Evolutionary conservation across 1,140 invertebrate species (phyloP), one percentile per base, ranked within the genome.

Genomic region (Caenorhabditis latens): DNA sequence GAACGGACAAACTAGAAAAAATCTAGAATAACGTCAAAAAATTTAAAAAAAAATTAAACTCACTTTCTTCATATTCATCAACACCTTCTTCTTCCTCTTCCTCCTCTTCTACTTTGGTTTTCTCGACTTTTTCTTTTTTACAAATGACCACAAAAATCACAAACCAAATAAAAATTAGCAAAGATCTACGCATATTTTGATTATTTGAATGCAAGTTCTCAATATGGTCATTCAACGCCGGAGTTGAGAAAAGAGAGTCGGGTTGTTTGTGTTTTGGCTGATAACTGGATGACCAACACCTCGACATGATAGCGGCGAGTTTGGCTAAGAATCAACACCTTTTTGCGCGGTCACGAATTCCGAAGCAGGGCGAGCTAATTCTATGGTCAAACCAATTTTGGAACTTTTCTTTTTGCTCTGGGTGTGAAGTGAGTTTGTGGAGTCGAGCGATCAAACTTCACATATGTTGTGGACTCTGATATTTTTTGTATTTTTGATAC

Each of bases 1-100:
- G 55, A 88, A 89, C 19, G 89, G 89, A 21, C 89, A 89, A 19
- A 89, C 88, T 89, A 24, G 71, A 89, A n/a, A 40, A 9, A 14
- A 8, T 61, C 61, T 43, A 21, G n/a, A 83, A 79, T 24, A 7
- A 85, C 3, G 19, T 67, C 24, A 8, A 42, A 48, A 83, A 86
- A 43, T n/a, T 2, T 50, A 53, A 40, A 67, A 48, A 61, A n/a
- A n/a, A 9, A n/a, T n/a, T n/a, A 46, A 46, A 67, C 84, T 82
- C 40, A 89, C 88, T 87, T 43, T 89, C 88, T 57, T 89, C 88
- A 57, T 79, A 79, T 40, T 88, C 87, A 9, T 88, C 86, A 19
- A 43, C 84, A 42, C 57, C 79, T 21, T 87, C 67, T n/a, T 88
- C 88, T 86, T 46, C 83, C 16, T 88, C 85, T n/a, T 87, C 84